Conservation (phyloP, 1,140 invertebrate genomes). For the Drosophila varians region DNA sequence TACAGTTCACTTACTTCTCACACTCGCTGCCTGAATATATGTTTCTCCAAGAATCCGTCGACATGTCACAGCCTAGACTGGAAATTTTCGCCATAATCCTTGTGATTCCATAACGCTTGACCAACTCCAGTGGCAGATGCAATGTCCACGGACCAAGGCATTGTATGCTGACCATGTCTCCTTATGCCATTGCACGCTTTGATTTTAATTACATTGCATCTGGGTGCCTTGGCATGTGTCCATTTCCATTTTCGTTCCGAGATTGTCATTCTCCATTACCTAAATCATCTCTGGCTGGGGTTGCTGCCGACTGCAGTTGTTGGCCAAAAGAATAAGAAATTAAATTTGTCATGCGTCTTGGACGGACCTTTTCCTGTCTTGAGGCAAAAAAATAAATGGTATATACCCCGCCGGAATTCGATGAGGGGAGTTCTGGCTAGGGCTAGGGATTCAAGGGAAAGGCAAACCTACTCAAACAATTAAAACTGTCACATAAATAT, state of each 20-base stretch:
- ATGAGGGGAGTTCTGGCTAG: conserved; percentile 8
- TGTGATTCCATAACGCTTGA: conserved; percentile 55
- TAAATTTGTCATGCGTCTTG: conserved; percentile 74
- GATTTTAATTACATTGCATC: conserved; percentile 71
- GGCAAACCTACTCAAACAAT: conserved; percentile 72
- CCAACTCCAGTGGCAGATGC: conserved; percentile 58
- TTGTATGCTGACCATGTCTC: conserved; percentile 32
- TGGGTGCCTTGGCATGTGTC: conserved; percentile 66
- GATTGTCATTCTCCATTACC: conserved; percentile 15
- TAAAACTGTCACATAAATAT: conserved; percentile 77
- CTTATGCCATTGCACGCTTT: conserved; percentile 74
- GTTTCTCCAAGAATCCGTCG: conserved; percentile 22
- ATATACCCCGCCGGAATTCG: conserved; percentile 5
- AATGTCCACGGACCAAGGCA: conserved; percentile 36
- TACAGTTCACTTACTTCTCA: conserved; percentile 62
- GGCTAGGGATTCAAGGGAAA: conserved; percentile 8
- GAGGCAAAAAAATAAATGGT: conserved; percentile 20
- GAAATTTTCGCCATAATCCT: conserved; percentile 16
- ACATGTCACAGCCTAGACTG: conserved; percentile 35
- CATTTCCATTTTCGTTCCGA: conserved; percentile 23
- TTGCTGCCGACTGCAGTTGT: conserved; percentile 20
- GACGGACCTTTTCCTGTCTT: conserved; percentile 57
- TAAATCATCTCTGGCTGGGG: conserved; percentile 40
- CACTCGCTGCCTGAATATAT: conserved; percentile 22
- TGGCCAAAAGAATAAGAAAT: conserved; percentile 69